Conservation (phyloP, 2,888 invertebrate genomes). For the Sturmia bella region DNA sequence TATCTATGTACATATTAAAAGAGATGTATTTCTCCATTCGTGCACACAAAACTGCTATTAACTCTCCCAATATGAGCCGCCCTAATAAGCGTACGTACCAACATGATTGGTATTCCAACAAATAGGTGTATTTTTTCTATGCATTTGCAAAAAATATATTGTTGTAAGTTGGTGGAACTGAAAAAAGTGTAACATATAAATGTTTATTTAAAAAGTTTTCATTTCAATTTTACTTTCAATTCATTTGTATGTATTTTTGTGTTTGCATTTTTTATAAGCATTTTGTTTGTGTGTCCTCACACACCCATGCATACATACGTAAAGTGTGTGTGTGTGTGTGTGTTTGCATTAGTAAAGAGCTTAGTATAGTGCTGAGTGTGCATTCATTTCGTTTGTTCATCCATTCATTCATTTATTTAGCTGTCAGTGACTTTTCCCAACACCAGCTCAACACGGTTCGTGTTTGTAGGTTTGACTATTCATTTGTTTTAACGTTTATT, state of each 20-base stretch:
- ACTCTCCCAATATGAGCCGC: too few species aligned
- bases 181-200: conserved; percentile 65
- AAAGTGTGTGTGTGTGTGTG: background rate
- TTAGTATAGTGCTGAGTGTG: conserved; percentile 45
- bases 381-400: conserved; percentile 49
- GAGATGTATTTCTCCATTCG: too few species aligned
- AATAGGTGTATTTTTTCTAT: conserved; percentile 5
- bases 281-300: background rate
- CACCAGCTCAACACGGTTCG: conserved; percentile 24
- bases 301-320: too few species aligned
- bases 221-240: conserved; percentile 71
- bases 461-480: conserved; percentile 28
- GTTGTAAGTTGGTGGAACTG: conserved; percentile 22
- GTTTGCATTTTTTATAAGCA: conserved; percentile 29
- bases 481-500: conserved; percentile 43
- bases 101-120: background rate
- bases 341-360: conserved; percentile 19
- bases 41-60: too few species aligned
- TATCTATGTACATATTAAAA: too few species aligned
- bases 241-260: conserved; percentile 39
- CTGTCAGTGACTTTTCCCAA: conserved; percentile 70
- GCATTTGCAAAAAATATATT: conserved; percentile 3
- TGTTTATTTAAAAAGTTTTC: conserved; percentile 69
- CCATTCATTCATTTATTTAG: conserved; percentile 68
- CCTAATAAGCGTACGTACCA: background rate